Base-by-base conservation (phyloP, 2,888 invertebrate species). In the Drosophila borborema region DNA sequence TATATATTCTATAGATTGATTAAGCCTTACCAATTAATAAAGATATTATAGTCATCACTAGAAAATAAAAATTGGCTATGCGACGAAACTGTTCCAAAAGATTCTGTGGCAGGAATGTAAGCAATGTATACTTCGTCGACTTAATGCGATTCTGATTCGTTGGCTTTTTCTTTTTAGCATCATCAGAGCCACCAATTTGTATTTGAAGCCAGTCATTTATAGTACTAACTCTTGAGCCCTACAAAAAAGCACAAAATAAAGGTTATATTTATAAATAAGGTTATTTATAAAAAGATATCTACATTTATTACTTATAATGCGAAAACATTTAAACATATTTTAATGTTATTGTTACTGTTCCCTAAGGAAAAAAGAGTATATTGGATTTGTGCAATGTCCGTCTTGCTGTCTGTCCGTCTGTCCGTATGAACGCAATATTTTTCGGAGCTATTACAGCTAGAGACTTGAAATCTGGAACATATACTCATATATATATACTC, bases 51-150 rank as follows among this genome's bases (percentile, higher is more conserved):
- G 96, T 95, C 82, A 97, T 95, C 43, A 96, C 93, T 43, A 97
- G 94, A 91, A 97, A 97, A 92, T 97, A 97, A 92, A 97, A 97
- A 93, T 97, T 97, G 75, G 97, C 97, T 58, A 97, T 94, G 60
- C 97, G 94, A 20, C 96, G 94, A 92, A 97, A 97, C 93, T 98
- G 97, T 90, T 97, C 97, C 82, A 95, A 94, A 51, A 98, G 92
- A 93, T 97, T 97, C 93, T 96, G 96, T 54, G 97, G 97, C 70
- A 97, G 79, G 93, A 97, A 97, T 92, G 95, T 96, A 92, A 96
- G 95, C 71, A 96, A 62, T 14, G 97, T 96, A 91, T 97, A 97
- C 95, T 97, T 95, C 58, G 95, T 95, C 0, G 95, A 95, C 90
- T 94, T 94, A 80, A 95, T 94, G 77, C 94, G 94, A 92, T 95